Conservation (phyloP, 2,797 vertebrate genomes). For the Discoglossus pictus region DNA sequence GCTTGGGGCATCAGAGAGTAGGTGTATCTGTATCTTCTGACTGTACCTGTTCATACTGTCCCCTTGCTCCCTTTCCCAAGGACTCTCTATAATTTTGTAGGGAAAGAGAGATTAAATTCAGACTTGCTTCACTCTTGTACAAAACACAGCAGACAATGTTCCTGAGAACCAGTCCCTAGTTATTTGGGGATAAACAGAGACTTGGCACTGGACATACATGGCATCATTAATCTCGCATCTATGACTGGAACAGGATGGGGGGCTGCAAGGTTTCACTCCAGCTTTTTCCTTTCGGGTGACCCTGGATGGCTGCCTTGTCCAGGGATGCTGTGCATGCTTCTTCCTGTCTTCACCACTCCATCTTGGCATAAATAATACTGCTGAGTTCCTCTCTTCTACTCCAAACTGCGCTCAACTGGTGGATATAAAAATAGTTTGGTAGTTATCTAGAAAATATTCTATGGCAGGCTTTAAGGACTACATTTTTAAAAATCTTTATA, state of each 20-base stretch:
- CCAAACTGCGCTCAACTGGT: too few species aligned
- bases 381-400: not conserved
- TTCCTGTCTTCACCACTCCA: not conserved
- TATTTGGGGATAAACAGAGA: conserved; percentile 71
- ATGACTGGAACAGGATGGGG: conserved; percentile 84
- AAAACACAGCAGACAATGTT: conserved; percentile 73
- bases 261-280: conserved; percentile 80
- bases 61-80: conserved; percentile 63
- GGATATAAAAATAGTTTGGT: too few species aligned
- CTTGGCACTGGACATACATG: conserved; percentile 65
- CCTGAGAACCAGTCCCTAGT: conserved; percentile 68
- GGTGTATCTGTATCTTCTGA: too few species aligned
- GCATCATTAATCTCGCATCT: conserved; percentile 73
- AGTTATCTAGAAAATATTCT: too few species aligned
- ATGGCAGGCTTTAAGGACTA: too few species aligned
- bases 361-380: too few species aligned
- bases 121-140: conserved; percentile 65
- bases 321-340: conserved; percentile 28
- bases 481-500: too few species aligned
- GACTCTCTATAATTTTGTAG: conserved; percentile 66
- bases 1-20: too few species aligned
- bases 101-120: conserved; percentile 67
- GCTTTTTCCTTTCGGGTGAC: conserved; percentile 67
- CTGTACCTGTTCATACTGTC: too few species aligned
- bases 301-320: conserved; percentile 22